These are phyloP conservation scores for Hemicrepidius hirtus DNA, from an alignment of 2,888 invertebrate genomes.

Conservation along the genomic window DNA sequence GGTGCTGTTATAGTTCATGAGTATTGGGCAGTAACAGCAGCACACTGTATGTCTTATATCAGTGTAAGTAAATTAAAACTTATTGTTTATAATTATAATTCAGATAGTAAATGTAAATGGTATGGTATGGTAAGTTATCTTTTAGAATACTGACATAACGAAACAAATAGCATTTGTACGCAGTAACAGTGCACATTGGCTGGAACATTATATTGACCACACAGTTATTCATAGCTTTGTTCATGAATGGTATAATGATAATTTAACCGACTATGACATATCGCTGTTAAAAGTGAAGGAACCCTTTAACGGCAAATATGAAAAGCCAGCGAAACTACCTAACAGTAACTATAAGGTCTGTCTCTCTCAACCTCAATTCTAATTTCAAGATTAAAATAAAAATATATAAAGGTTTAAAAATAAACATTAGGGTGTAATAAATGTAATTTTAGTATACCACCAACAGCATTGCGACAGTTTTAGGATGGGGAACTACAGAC, in stretches of 20 bases:
- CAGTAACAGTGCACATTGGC: background rate
- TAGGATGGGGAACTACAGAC: conserved; percentile 19
- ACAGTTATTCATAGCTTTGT: background rate
- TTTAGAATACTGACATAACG: background rate
- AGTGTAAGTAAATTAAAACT: no score
- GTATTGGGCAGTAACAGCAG: conserved; percentile 24
- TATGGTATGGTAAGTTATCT: background rate
- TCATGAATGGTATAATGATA: background rate
- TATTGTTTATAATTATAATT: no score
- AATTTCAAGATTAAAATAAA: no score
- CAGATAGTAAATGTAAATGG: no score
- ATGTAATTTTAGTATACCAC: background rate
- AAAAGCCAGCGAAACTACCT: background rate
- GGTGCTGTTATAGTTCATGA: conserved; percentile 10
- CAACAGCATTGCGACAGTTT: background rate
- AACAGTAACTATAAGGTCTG: background rate
- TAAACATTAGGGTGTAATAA: no score
- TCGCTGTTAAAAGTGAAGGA: background rate
- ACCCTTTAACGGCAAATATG: conserved; percentile 4
- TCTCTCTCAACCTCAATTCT: no score
- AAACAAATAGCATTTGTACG: background rate
- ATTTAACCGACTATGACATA: conserved; percentile 15
- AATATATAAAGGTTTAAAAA: no score
- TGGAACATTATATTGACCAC: background rate
- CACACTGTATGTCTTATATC: conserved; percentile 2